Conservation (phyloP, 92 coral and sea anemone genomes). For the Phymanthus crucifer region DNA sequence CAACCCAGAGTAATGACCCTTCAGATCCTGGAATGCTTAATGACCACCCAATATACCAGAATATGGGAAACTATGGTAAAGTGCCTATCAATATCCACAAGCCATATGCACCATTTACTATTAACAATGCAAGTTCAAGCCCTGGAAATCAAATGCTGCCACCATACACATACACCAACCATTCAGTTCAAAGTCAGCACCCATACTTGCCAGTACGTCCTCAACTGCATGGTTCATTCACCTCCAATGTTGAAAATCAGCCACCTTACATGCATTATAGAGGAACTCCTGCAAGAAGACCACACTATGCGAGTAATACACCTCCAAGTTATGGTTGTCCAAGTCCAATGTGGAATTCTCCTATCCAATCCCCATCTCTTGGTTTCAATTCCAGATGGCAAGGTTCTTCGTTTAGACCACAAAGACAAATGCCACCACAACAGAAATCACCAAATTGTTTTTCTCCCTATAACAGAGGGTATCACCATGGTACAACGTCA, state of each 20-base stretch:
- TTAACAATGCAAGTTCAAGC: constrained; percentile 27
- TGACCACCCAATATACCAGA: constrained; percentile 24
- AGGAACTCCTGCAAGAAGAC: not conserved
- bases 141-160: not conserved
- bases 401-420: no score
- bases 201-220: no score
- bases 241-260: no score
- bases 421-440: no score
- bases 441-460: constrained; percentile 1
- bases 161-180: constrained; percentile 34
- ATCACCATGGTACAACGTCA: not conserved
- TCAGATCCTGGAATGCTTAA: no score
- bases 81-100: constrained; percentile 32
- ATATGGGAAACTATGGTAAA: constrained; percentile 21
- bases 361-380: constrained; percentile 16
- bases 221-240: no score
- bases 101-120: constrained; percentile 25
- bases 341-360: constrained; percentile 29
- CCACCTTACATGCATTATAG: constrained; percentile 29
- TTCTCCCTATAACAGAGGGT: constrained; percentile 20
- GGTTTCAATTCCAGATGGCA: constrained; percentile 28
- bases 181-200: constrained; percentile 21
- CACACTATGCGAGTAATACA: not conserved
- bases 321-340: constrained; percentile 20
- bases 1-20: not conserved